These are phyloP conservation scores for Acipenser oxyrinchus DNA, from an alignment of 2,797 vertebrate genomes.

Conservation along the genomic window DNA sequence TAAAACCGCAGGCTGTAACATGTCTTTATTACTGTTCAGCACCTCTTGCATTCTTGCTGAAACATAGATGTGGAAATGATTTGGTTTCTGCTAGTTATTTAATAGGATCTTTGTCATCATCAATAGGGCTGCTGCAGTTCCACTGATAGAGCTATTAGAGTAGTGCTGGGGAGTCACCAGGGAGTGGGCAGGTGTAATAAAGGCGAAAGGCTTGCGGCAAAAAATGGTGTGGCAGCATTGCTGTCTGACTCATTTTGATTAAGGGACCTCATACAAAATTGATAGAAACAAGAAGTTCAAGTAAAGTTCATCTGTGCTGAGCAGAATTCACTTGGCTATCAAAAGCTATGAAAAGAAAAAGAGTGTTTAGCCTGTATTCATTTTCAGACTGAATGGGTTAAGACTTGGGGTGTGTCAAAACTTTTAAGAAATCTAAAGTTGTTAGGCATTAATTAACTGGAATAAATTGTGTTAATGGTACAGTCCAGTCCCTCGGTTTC, in stretches of 20 bases:
- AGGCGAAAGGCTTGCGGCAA: slow-evolving; percentile 16
- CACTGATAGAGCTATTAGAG: background rate
- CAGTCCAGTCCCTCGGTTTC: too few relatives aligned
- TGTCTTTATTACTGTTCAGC: too few relatives aligned
- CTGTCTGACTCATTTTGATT: slow-evolving; percentile 46
- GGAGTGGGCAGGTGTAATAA: slow-evolving; percentile 34
- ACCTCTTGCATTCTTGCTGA: too few relatives aligned
- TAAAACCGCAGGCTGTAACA: too few relatives aligned
- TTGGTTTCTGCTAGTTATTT: background rate
- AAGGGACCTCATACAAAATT: slow-evolving; percentile 56
- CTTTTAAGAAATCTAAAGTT: too few relatives aligned
- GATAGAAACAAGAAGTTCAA: slow-evolving; percentile 54
- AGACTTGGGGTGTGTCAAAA: too few relatives aligned
- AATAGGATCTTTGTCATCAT: background rate
- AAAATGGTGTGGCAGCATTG: slow-evolving; percentile 30
- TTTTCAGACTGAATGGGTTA: too few relatives aligned
- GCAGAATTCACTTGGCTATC: background rate
- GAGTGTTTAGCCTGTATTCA: too few relatives aligned
- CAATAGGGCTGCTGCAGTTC: background rate
- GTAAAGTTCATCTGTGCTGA: slow-evolving; percentile 41
- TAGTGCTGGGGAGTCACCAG: background rate
- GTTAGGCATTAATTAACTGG: too few relatives aligned
- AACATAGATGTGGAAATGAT: too few relatives aligned
- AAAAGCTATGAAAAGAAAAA: background rate
- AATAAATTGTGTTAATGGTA: too few relatives aligned